Evolutionary conservation across 2,797 vertebrate genomes (phyloP), one percentile per base, ranked within the genome.

Genomic region (Amphiprion clarkii): DNA sequence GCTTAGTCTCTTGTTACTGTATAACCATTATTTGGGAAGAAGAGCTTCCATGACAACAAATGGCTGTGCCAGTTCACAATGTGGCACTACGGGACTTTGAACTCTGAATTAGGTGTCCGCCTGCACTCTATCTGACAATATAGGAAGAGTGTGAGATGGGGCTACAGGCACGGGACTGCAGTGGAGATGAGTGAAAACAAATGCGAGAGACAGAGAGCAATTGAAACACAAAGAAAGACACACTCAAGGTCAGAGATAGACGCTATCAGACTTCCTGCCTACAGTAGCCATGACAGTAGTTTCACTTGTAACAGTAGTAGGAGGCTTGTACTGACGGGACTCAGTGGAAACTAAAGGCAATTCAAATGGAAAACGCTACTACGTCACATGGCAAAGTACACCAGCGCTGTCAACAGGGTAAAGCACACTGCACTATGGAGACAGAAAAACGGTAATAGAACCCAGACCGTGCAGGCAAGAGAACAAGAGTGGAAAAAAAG

Each of bases 291-390:
- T 40, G 84, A 68, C 77, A 60, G 63, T 53, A 71, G 76, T 71
- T 84, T 70, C 52, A 78, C 71, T 56, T 78, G 79, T 83, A 93
- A 90, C 81, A 68, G 55, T 42, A 88, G 88, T 19, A 73, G 74
- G 40, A 73, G 74, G 40, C 54, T 65, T 7, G 21, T 66, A 74
- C 71, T 25, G 59, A 70, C 49, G 55, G 46, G 58, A 61, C 80
- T 78, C 69, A 70, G 59, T 89, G 92, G 89, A 90, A 92, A 92
- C 83, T 78, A 85, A 71, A 13, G 2, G 75, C 64, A 62, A 76
- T 82, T 85, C 75, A 83, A 82, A 84, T 78, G 84, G 85, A 90
- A 87, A 89, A 85, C 70, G 40, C 25, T 1, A 49, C 74, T 11
- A 65, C 42, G 67, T 84, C 86, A 76, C 82, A 82, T 31, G 63